Base-by-base conservation (phyloP, 2,797 vertebrate species). In the Platyrinchus mystaceus region DNA sequence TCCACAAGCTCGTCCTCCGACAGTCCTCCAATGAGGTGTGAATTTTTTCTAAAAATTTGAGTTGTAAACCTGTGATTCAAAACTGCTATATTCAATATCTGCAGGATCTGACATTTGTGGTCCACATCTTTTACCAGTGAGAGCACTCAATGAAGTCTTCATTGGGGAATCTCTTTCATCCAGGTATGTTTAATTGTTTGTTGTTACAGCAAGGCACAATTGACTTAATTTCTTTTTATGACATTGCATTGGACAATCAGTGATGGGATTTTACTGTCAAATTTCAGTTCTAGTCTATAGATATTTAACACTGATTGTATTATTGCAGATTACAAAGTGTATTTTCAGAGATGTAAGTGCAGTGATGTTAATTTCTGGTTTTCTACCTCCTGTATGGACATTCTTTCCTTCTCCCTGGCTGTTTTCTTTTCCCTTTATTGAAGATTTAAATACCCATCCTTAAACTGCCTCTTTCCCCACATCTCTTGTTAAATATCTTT, bases 161-260 rank as follows among this genome's bases (percentile, higher is more conserved):
- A 99, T 99, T 60, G 99, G 99, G 68, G 99, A 99, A 76, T 99
- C 99, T 81, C 98, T 99, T 55, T 99, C 99, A 56, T 99, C 99
- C 95, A 99, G 99, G 99, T 99, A 98, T 55, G 76, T 90, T 63
- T 83, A 80, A 60, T 37, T 90, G 12, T 75, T 87, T 73, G 22
- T 52, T 88, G 11, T 74, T 90, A 47, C 5, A 92, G 15, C 46
- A 90, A 86, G 44, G 46, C 37, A 79, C 43, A 81, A 17, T 7
- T 59, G 30, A 39, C 60, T 71, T 73, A 12, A 32, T 89, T 83
- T 69, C 13, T 82, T 92, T 52, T 74, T n/a, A 43, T 52, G 44
- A 46, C 6, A 7, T 80, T 62, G 43, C 39, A 73, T 1, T 44
- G 36, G 36, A 14, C 30, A 58, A 12, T 76, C 37, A 73, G 13